Evolutionary conservation across 2,888 invertebrate species (phyloP).

Genomic region (Oscheius sp.): DNA sequence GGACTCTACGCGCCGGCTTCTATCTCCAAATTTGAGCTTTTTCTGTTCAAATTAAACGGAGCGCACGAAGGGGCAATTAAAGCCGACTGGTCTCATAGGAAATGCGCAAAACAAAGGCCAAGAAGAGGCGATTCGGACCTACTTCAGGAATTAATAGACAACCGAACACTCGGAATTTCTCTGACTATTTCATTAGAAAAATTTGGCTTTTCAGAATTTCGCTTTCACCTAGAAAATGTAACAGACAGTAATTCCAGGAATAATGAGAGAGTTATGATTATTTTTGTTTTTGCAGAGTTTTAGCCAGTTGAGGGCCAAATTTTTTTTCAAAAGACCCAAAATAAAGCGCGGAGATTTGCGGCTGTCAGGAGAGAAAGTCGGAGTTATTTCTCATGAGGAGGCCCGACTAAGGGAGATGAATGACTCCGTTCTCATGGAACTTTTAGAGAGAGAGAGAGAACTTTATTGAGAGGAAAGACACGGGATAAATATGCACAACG

Average conservation of each 20-base stretch:
- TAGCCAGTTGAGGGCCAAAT: too few species aligned
- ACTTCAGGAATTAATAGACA: slow-evolving; percentile 9
- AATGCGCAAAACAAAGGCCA: slow-evolving; percentile 9
- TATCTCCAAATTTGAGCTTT: slow-evolving; percentile 3
- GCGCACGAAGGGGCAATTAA: slow-evolving; percentile 17
- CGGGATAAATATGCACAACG: neutral
- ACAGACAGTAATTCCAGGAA: too few species aligned
- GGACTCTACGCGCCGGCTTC: neutral
- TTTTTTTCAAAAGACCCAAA: too few species aligned
- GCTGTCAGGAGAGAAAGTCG: slow-evolving; percentile 9
- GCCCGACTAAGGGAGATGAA: slow-evolving; percentile 11
- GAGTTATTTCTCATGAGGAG: slow-evolving; percentile 12
- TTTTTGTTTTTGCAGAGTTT: too few species aligned
- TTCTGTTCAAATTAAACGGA: slow-evolving; percentile 16
- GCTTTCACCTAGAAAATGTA: too few species aligned
- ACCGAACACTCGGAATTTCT: too few species aligned
- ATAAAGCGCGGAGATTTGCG: too few species aligned
- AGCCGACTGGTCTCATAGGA: slow-evolving; percentile 15
- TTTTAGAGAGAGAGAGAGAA: neutral
- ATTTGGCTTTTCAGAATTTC: too few species aligned
- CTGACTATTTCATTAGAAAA: too few species aligned
- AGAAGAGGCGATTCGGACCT: neutral
- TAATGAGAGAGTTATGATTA: too few species aligned
- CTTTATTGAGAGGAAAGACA: neutral
- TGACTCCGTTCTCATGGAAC: neutral